phyloP scores from a whole-genome alignment of 2,113 vertebrate species.

The Cettia cetti region DNA sequence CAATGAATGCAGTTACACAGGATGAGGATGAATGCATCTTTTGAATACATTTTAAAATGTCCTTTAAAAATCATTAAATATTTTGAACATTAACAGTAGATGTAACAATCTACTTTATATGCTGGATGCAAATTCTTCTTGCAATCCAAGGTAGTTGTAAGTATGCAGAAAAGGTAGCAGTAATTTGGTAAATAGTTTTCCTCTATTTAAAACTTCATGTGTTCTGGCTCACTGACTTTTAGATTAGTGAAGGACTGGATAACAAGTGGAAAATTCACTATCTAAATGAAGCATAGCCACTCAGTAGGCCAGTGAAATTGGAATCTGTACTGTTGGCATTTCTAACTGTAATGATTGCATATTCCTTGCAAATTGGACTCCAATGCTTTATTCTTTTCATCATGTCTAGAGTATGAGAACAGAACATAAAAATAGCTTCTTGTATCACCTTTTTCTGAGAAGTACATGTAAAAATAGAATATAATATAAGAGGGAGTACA shows the following conservation, averaged over 20 bases:
- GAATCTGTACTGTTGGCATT: conserved; percentile 53
- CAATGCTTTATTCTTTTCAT: conserved; percentile 26
- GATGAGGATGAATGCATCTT: neutral
- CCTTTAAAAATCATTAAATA: neutral
- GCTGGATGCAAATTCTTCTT: neutral
- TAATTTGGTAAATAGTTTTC: conserved; percentile 54
- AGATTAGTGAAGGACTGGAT: conserved; percentile 36
- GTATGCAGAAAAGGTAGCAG: conserved; percentile 1
- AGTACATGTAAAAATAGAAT: neutral
- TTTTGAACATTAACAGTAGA: neutral
- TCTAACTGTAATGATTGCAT: conserved; percentile 37
- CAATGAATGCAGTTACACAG: neutral
- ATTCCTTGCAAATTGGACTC: conserved; percentile 44
- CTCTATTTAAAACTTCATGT: conserved; percentile 54
- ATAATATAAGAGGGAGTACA: neutral
- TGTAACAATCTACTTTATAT: neutral
- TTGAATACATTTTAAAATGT: neutral
- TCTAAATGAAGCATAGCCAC: conserved; percentile 61
- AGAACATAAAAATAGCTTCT: conserved; percentile 46
- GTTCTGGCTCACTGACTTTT: conserved; percentile 54
- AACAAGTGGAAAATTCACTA: conserved; percentile 59
- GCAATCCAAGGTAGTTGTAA: conserved; percentile 9
- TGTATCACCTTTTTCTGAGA: conserved; percentile 17
- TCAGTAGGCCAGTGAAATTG: conserved; percentile 26
- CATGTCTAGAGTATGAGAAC: conserved; percentile 15